phyloP scores from a whole-genome alignment of 2,113 vertebrate genomes.

The Sitta europaea region DNA sequence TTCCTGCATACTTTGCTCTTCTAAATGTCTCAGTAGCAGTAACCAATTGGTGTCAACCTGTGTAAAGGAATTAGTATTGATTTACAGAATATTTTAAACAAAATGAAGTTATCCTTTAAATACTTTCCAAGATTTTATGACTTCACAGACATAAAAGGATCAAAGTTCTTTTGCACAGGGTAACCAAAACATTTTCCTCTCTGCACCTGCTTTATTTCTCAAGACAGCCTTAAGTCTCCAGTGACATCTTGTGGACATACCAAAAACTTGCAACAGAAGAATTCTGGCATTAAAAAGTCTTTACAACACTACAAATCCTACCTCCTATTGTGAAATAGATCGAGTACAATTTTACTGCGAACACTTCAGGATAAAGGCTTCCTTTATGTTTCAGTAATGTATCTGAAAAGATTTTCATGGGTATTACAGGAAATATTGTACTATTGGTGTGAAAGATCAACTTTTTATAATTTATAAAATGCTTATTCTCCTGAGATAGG shows the following conservation, averaged over 20 bases:
- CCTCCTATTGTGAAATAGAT: not conserved
- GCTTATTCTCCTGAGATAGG: rapidly evolving
- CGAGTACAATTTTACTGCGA: rapidly evolving
- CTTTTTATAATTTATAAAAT: not conserved
- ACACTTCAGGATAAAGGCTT: not conserved
- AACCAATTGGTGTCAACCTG: not conserved
- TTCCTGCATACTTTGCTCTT: not conserved
- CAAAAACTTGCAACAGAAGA: not conserved
- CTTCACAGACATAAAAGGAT: not conserved
- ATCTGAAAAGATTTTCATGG: not conserved
- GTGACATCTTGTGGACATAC: conserved; percentile 44
- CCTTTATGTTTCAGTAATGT: not conserved
- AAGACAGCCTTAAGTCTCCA: not conserved
- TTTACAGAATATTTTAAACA: not conserved
- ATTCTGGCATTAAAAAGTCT: not conserved
- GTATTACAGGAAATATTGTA: not conserved
- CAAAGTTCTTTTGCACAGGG: not conserved
- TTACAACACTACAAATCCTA: not conserved
- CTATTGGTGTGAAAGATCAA: not conserved
- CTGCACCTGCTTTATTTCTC: not conserved
- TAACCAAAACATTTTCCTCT: not conserved
- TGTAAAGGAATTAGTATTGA: not conserved
- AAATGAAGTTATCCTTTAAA: not conserved
- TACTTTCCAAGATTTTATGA: not conserved
- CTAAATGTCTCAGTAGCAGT: not conserved